Percentiles rank a stretch among this genome's conserved stretches.
Conservation (phyloP, 2,888 invertebrate species). For the Ctena decussata region DNA sequence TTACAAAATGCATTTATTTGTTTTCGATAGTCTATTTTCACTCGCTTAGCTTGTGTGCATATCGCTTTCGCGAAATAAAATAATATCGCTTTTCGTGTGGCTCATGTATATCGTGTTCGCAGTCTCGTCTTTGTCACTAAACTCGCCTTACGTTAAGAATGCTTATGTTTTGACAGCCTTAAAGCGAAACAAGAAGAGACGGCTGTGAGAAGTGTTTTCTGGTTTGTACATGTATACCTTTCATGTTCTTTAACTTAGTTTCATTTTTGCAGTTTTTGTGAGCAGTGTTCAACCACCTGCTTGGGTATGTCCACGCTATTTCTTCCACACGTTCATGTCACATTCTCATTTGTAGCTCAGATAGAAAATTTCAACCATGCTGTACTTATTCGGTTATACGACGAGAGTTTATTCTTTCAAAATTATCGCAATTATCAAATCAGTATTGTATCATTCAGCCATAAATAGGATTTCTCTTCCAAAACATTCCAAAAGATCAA, state of each 20-base stretch:
- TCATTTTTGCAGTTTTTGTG: slow-evolving; percentile 15
- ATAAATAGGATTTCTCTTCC: no score
- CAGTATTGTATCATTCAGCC: no score
- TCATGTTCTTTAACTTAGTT: slow-evolving; percentile 1
- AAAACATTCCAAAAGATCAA: no score
- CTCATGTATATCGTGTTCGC: background rate
- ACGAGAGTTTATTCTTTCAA: no score
- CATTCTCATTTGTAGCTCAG: background rate
- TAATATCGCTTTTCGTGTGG: background rate
- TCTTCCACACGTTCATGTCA: background rate
- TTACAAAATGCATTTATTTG: no score
- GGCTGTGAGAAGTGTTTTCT: background rate
- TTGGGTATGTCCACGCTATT: slow-evolving; percentile 5
- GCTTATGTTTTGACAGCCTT: slow-evolving; percentile 16
- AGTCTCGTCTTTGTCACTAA: background rate
- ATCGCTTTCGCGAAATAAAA: background rate
- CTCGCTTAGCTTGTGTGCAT: slow-evolving; percentile 12
- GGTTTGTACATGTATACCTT: slow-evolving; percentile 4
- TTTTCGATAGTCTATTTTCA: no score
- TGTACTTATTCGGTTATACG: no score
- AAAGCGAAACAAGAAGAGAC: background rate
- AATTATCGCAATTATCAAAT: no score
- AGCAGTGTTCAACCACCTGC: slow-evolving; percentile 14
- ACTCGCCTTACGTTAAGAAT: background rate
- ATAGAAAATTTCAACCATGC: no score